Conservation (phyloP, 1,140 invertebrate species). For the Halictus rubicundus region DNA sequence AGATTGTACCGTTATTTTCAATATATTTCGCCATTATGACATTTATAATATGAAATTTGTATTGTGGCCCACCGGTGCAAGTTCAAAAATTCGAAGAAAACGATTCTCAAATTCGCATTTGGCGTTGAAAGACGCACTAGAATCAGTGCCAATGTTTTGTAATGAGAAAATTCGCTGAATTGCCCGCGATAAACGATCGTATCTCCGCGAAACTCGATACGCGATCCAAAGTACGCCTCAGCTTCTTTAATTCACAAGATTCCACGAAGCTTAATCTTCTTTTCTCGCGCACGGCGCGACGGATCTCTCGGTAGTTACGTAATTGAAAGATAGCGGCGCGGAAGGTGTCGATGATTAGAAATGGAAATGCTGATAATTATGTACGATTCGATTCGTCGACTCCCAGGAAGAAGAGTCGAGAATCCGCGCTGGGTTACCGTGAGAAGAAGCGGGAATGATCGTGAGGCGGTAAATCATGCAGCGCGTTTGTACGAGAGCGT, state of each 20-base stretch:
- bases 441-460: conserved; percentile 7
- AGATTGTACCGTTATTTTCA: too few relatives aligned
- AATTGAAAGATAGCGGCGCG: neutral
- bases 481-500: neutral
- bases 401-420: neutral
- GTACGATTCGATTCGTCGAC: neutral
- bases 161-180: too few relatives aligned
- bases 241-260: neutral
- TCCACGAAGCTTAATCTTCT: neutral
- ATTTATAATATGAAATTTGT: too few relatives aligned
- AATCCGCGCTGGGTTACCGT: neutral
- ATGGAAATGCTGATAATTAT: neutral
- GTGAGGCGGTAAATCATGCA: conserved; percentile 40
- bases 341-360: neutral
- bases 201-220: too few relatives aligned
- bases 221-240: too few relatives aligned
- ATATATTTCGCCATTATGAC: too few relatives aligned
- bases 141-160: too few relatives aligned
- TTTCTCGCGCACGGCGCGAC: neutral
- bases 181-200: too few relatives aligned
- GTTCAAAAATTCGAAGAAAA: too few relatives aligned
- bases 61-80: too few relatives aligned
- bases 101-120: too few relatives aligned
- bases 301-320: neutral
- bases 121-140: too few relatives aligned